A percentile compares a stretch with the other conserved stretches of the same genome.
Conservation (phyloP, 1,140 invertebrate genomes). For the Drosophila baimaii region DNA sequence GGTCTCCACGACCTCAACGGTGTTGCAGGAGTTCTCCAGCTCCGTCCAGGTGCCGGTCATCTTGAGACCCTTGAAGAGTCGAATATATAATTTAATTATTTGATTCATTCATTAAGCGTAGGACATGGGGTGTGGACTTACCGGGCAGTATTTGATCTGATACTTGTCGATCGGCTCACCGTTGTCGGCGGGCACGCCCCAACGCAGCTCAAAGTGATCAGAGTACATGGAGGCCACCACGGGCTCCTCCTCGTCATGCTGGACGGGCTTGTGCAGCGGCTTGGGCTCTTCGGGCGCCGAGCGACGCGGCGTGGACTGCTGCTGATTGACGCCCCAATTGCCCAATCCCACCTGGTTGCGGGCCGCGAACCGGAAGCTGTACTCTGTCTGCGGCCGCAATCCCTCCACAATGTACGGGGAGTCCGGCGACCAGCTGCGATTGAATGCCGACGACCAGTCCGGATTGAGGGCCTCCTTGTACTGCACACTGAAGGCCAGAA, state of each 20-base stretch:
- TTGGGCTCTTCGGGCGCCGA: constrained; percentile 84
- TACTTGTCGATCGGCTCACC: constrained; percentile 94
- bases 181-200: constrained; percentile 93
- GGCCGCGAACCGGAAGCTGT: constrained; percentile 93
- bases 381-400: constrained; percentile 90
- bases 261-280: constrained; percentile 75
- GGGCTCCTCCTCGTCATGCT: constrained; percentile 80
- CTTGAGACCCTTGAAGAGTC: constrained; percentile 85
- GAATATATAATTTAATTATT: not conserved
- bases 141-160: constrained; percentile 91
- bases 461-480: constrained; percentile 89
- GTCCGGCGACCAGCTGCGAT: constrained; percentile 91
- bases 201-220: constrained; percentile 91
- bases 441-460: constrained; percentile 88
- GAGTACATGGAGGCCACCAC: constrained; percentile 86
- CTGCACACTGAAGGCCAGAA: constrained; percentile 89
- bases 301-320: constrained; percentile 86
- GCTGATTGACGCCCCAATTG: constrained; percentile 87
- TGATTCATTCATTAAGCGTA: not conserved
- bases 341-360: constrained; percentile 93
- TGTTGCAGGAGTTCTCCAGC: constrained; percentile 86
- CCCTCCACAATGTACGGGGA: constrained; percentile 92
- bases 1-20: constrained; percentile 86
- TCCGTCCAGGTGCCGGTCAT: constrained; percentile 87
- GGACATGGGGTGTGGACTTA: constrained; percentile 85